These are phyloP conservation scores for Dendrolimus punctatus DNA, from an alignment of 1,140 invertebrate species.

Conservation along the genomic window DNA sequence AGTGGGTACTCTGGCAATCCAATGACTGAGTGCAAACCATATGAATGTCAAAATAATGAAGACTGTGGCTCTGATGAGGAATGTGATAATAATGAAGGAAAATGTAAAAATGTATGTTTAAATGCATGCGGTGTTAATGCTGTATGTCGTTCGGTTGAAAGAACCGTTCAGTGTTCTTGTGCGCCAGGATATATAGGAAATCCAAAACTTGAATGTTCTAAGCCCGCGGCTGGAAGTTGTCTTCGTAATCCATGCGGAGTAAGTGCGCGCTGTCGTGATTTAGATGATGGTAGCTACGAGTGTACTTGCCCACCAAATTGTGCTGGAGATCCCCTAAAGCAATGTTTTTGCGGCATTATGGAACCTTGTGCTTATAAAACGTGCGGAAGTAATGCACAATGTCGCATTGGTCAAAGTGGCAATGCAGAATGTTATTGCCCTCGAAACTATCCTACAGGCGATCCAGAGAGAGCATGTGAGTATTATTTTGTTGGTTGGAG, in stretches of 20 bases:
- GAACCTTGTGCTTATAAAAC: constrained; percentile 80
- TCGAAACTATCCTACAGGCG: constrained; percentile 83
- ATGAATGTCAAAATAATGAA: constrained; percentile 82
- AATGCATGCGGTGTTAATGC: constrained; percentile 88
- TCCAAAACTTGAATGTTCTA: constrained; percentile 83
- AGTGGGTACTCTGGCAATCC: constrained; percentile 88
- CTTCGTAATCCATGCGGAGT: constrained; percentile 85
- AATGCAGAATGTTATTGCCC: constrained; percentile 88
- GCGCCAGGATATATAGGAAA: constrained; percentile 90
- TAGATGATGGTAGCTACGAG: constrained; percentile 79
- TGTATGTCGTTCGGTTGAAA: constrained; percentile 85
- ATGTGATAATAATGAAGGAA: constrained; percentile 77
- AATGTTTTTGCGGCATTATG: constrained; percentile 81
- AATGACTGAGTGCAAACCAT: constrained; percentile 79
- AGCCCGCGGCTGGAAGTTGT: constrained; percentile 77
- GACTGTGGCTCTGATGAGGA: constrained; percentile 86
- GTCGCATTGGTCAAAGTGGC: constrained; percentile 76
- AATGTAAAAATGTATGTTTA: constrained; percentile 88
- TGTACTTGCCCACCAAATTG: constrained; percentile 87
- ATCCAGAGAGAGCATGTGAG: constrained; percentile 90
- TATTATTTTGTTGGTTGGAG: constrained; percentile 9
- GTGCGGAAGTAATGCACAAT: constrained; percentile 88
- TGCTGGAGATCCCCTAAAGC: constrained; percentile 84
- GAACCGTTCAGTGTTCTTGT: constrained; percentile 86
- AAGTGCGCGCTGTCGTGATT: constrained; percentile 86